These are phyloP conservation scores for Parnassius apollo DNA, from an alignment of 2,888 invertebrate genomes.

Conservation along the genomic window DNA sequence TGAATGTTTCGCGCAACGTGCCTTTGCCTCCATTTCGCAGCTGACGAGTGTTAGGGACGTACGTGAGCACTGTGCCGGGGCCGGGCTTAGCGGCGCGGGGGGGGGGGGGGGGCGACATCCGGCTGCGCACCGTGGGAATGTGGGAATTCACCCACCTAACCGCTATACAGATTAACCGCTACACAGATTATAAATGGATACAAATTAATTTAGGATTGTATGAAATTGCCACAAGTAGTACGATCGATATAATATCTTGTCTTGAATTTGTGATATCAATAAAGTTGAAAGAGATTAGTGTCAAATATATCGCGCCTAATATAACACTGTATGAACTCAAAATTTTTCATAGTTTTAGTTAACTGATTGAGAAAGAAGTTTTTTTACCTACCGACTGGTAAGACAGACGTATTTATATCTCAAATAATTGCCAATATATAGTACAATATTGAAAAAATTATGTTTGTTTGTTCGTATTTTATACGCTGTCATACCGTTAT, in stretches of 20 bases:
- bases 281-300: too few relatives aligned
- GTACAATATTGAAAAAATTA: too few relatives aligned
- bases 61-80: constrained; percentile 70
- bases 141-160: constrained; percentile 77
- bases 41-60: constrained; percentile 62
- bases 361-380: too few relatives aligned
- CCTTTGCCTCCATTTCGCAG: constrained; percentile 60
- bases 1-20: constrained; percentile 63
- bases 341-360: too few relatives aligned
- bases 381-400: too few relatives aligned
- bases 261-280: too few relatives aligned
- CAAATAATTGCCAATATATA: too few relatives aligned
- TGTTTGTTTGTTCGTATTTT: too few relatives aligned
- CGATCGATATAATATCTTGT: constrained; percentile 11
- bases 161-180: constrained; percentile 64
- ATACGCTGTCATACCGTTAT: too few relatives aligned
- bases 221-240: constrained; percentile 10
- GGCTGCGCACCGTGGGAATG: constrained; percentile 77
- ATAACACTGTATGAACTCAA: too few relatives aligned
- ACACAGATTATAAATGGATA: constrained; percentile 68
- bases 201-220: constrained; percentile 74
- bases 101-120: constrained; percentile 60
- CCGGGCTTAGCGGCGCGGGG: constrained; percentile 63
- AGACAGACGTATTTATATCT: too few relatives aligned
- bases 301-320: too few relatives aligned